Base-by-base conservation (phyloP, 2,113 vertebrate species). In the Oxyura jamaicensis region DNA sequence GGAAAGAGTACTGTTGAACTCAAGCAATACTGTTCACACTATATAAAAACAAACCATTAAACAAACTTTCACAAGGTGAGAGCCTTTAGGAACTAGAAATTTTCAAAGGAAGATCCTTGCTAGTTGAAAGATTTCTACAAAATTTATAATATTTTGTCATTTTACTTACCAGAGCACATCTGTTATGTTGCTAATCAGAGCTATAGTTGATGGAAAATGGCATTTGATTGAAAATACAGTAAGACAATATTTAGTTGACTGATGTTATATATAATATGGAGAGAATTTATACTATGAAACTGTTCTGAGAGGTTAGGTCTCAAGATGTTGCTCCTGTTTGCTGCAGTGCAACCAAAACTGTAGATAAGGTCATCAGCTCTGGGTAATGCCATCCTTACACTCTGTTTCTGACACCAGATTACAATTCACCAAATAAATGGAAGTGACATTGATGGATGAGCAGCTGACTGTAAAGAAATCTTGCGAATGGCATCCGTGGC, bases 391-490 rank as follows among this genome's bases (percentile, higher is more conserved):
- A 21, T 85, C 59, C 28, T 90, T 62, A 35, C 21, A 31, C 1
- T 4, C 42, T 39, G 21, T 29, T 90, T 84, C 79, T 91, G 87
- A 88, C 86, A 80, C 39, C 35, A 88, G 44, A 63, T 95, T 90
- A 75, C 28, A 75, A 44, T 87, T 83, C 78, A 35, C 56, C 67
- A 0, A 44, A 16, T 79, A 76, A 95, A 69, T 81, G 55, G 63
- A 91, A 85, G 68, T 87, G 96, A 94, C 89, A 83, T 22, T 93
- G 96, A 95, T 86, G 48, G 84, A 83, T 87, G 93, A 94, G 79
- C 42, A 86, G 55, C 74, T 80, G 73, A 66, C 69, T 52, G 69
- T 84, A 92, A 69, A 69, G 76, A 85, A 96, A 82, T 76, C 50
- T 35, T 74, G 62, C 82, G 90, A 93, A 71, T 83, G 48, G 52